Evolutionary conservation across 1,140 invertebrate species (phyloP).

Genomic region (Listronotus bonariensis): DNA sequence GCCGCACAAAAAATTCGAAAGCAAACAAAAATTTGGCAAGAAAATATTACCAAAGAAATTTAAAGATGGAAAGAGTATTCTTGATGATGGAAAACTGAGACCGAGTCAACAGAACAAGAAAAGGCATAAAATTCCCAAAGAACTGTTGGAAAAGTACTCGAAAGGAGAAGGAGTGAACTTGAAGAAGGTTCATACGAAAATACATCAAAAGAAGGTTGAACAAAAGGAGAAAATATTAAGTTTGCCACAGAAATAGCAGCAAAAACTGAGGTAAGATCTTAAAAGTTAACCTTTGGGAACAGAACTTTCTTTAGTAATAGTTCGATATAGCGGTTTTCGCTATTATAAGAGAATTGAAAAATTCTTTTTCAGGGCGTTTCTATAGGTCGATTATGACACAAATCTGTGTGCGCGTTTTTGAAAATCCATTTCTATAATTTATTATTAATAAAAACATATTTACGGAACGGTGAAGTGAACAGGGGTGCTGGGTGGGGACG

Average conservation of each 20-base stretch:
- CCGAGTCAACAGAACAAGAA: slow-evolving; percentile 48
- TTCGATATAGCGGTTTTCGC: no score
- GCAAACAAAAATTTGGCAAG: slow-evolving; percentile 17
- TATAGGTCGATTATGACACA: no score
- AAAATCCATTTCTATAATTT: no score
- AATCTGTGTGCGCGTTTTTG: no score
- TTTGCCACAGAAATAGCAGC: slow-evolving; percentile 75
- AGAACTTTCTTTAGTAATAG: no score
- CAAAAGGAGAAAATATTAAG: slow-evolving; percentile 69
- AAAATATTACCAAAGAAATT: slow-evolving; percentile 4
- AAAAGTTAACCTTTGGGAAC: no score
- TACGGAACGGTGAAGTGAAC: no score
- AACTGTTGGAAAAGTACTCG: slow-evolving; percentile 63
- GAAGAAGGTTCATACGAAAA: slow-evolving; percentile 65
- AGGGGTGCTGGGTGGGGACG: no score
- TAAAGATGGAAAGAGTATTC: slow-evolving; percentile 5
- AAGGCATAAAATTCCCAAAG: slow-evolving; percentile 52
- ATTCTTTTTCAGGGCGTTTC: no score
- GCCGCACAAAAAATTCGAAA: slow-evolving; percentile 23
- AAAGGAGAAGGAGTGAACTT: slow-evolving; percentile 66
- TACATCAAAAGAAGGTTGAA: slow-evolving; percentile 66
- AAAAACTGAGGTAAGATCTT: slow-evolving; percentile 67
- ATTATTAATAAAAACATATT: no score
- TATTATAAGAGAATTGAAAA: no score
- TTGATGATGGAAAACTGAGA: slow-evolving; percentile 25